These are phyloP conservation scores for Nemotelus pantherinus DNA, from an alignment of 2,888 invertebrate genomes.

Conservation along the genomic window DNA sequence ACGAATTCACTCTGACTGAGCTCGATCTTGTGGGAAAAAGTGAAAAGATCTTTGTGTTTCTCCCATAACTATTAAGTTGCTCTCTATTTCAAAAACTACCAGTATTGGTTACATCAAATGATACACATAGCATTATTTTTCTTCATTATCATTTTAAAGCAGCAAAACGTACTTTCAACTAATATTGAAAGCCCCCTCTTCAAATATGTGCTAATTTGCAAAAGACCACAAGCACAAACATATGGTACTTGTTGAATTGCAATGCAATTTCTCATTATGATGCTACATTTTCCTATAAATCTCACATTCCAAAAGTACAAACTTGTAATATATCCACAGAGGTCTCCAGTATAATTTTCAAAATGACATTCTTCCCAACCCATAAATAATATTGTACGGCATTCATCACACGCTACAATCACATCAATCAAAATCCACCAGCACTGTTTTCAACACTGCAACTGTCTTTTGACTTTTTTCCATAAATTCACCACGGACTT, in stretches of 20 bases:
- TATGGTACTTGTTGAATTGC: slow-evolving; percentile 15
- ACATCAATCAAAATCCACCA: slow-evolving; percentile 42
- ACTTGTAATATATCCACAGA: not conserved
- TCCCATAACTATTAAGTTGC: too few species aligned
- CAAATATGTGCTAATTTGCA: too few species aligned
- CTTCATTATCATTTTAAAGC: too few species aligned
- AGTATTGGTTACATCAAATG: too few species aligned
- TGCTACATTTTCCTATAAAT: not conserved
- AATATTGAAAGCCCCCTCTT: too few species aligned
- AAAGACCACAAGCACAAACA: not conserved
- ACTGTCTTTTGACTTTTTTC: not conserved
- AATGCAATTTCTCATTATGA: not conserved
- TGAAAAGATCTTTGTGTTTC: too few species aligned
- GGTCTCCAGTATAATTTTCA: not conserved
- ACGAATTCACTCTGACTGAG: too few species aligned
- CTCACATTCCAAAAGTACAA: slow-evolving; percentile 1
- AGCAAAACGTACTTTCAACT: too few species aligned
- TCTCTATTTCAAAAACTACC: too few species aligned
- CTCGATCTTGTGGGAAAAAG: too few species aligned
- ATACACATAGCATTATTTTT: too few species aligned
- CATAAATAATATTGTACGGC: slow-evolving; percentile 28
- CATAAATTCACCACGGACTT: too few species aligned
- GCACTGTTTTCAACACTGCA: slow-evolving; percentile 25
- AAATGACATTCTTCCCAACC: slow-evolving; percentile 20
- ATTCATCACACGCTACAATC: slow-evolving; percentile 29